Evolutionary conservation across 2,113 vertebrate genomes (phyloP).

Genomic region (Centropus unirufus): DNA sequence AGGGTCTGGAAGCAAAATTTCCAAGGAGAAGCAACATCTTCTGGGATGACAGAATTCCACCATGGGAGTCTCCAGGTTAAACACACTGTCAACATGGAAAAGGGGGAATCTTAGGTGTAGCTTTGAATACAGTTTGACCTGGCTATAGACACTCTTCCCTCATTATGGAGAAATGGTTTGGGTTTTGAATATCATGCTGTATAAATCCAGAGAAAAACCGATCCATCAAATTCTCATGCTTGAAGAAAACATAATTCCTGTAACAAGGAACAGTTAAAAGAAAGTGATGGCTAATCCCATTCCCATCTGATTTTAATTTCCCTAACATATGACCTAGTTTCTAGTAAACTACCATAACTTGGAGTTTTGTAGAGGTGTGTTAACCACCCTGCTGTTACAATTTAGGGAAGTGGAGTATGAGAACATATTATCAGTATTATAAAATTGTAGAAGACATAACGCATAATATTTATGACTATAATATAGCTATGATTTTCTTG

Average conservation of each 20-base stretch:
- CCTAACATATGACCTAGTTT: neutral
- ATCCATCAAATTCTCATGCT: neutral
- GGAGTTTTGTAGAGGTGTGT: neutral
- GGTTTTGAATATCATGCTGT: neutral
- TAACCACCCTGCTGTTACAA: neutral
- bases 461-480: neutral
- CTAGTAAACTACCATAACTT: neutral
- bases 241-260: neutral
- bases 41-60: neutral
- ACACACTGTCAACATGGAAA: neutral
- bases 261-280: neutral
- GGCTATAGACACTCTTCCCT: neutral
- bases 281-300: neutral
- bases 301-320: neutral
- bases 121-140: neutral
- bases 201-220: neutral
- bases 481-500: neutral
- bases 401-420: fast-evolving
- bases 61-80: neutral
- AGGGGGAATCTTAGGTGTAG: neutral
- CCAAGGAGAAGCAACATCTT: neutral
- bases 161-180: neutral
- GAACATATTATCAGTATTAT: neutral
- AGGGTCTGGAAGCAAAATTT: neutral
- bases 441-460: neutral